These are phyloP conservation scores for Microcebus lehilahytsara DNA, from an alignment of 2,113 vertebrate species.

Conservation along the genomic window DNA sequence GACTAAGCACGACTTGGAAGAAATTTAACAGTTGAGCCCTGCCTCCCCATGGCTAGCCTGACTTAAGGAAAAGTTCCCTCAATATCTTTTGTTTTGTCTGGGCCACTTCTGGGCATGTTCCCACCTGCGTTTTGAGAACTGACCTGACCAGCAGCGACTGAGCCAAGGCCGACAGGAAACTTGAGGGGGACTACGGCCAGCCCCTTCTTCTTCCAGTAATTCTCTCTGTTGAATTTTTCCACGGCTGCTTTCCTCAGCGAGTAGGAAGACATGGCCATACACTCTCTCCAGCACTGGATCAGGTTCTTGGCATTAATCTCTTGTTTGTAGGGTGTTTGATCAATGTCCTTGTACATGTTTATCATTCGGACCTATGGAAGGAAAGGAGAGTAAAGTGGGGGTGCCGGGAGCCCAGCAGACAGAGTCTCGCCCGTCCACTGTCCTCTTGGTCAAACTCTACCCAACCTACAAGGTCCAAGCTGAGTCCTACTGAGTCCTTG, in stretches of 20 bases:
- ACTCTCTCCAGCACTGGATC: constrained; percentile 89
- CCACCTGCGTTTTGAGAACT: constrained; percentile 25
- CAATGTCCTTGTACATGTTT: constrained; percentile 89
- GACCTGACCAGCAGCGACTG: constrained; percentile 88
- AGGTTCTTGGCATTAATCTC: constrained; percentile 86
- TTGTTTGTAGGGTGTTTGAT: constrained; percentile 87
- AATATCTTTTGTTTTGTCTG: background rate
- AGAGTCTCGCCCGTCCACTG: background rate
- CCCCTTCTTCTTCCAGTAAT: constrained; percentile 93
- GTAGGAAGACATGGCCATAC: constrained; percentile 84
- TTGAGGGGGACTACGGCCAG: constrained; percentile 90
- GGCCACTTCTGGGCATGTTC: background rate
- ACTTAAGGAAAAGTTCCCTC: background rate
- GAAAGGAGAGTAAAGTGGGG: background rate
- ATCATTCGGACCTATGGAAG: constrained; percentile 86
- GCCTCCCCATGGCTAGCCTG: background rate
- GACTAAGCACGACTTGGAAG: background rate
- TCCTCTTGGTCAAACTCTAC: background rate
- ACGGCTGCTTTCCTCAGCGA: constrained; percentile 75
- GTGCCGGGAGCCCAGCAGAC: background rate
- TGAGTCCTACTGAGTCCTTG: background rate
- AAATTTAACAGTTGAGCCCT: background rate
- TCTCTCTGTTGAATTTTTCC: constrained; percentile 88
- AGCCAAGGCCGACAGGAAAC: constrained; percentile 85
- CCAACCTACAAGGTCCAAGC: background rate